Conservation (phyloP, 2,888 invertebrate genomes). For the Xylota segnis region DNA sequence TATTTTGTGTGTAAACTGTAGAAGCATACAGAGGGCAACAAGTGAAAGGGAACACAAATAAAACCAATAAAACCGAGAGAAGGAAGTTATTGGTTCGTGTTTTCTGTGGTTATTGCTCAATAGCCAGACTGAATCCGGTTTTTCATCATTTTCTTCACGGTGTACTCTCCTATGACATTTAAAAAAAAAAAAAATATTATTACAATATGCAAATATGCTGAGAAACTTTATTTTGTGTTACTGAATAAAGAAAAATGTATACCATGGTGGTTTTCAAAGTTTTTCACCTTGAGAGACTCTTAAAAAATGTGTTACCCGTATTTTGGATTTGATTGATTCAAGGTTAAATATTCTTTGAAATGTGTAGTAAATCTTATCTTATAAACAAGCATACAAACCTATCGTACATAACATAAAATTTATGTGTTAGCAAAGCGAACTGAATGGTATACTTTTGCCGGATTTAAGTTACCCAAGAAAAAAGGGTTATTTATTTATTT, state of each 20-base stretch:
- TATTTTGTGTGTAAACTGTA: conserved; percentile 41
- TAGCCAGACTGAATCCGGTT: conserved; percentile 68
- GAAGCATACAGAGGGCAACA: conserved; percentile 37
- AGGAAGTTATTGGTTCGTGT: conserved; percentile 52
- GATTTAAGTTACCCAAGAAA: conserved; percentile 61
- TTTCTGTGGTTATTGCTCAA: conserved; percentile 60
- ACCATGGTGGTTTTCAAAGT: conserved; percentile 22
- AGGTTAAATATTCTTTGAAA: conserved; percentile 54
- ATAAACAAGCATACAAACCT: conserved; percentile 7
- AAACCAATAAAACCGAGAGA: conserved; percentile 33
- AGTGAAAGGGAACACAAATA: conserved; percentile 66
- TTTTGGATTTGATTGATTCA: conserved; percentile 59
- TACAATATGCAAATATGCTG: conserved; percentile 64
- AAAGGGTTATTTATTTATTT: conserved; percentile 56
- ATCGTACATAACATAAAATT: conserved; percentile 6
- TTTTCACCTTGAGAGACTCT: conserved; percentile 67
- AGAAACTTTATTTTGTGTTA: conserved; percentile 17
- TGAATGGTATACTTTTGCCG: conserved; percentile 66
- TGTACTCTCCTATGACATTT: conserved; percentile 65
- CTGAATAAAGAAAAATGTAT: conserved; percentile 46
- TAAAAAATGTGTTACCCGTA: conserved; percentile 47
- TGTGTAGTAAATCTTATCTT: conserved; percentile 10
- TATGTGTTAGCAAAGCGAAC: conserved; percentile 24
- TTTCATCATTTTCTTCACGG: conserved; percentile 53
- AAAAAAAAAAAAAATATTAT: too few species aligned